Base-by-base conservation (phyloP, 23 tunicate genomes). In the Botrylloides violaceus region DNA sequence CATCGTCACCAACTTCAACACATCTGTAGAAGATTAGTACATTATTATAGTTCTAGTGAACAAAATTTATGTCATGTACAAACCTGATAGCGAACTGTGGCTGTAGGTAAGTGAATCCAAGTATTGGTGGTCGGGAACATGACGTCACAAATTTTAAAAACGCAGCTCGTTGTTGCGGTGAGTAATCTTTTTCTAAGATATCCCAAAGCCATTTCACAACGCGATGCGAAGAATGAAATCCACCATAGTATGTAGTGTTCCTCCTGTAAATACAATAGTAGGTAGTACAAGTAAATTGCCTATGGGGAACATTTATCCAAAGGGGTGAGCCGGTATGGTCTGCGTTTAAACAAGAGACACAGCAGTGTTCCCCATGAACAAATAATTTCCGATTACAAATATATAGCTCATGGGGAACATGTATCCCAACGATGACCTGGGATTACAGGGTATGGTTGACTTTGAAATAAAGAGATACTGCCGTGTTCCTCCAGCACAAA, bases 191-290 rank as follows among this genome's bases (percentile, higher is more conserved):
- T 36, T 93, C 98, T 6, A 93, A 56, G 15, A 93, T 70, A 53
- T 93, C 98, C 98, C 98, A 93, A 48, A 93, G 60, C 98, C 98
- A 93, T 39, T 37, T 72, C 25, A 90, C 85, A 20, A 90, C 97
- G 4, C 97, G 73, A 38, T 90, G 97, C 6, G 91, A 73, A 24
- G 90, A 61, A 59, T 90, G 97, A 60, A 90, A 90, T 3, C 97
- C 97, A 2, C 97, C 97, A 65, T 90, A 90, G 63, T 90, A 90
- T 1, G 85, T 68, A 19, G 36, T 36, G 47, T 68, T 68, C 7
- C 36, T 38, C 28, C 65, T 60, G 65, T 24, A n/a, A n/a, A n/a
- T n/a, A n/a, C n/a, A n/a, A n/a, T n/a, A n/a, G n/a, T n/a, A n/a
- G n/a, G n/a, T n/a, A n/a, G n/a, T n/a, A n/a, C n/a, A n/a, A n/a